phyloP scores from a whole-genome alignment of 2,113 vertebrate species.

The Pandion haliaetus region DNA sequence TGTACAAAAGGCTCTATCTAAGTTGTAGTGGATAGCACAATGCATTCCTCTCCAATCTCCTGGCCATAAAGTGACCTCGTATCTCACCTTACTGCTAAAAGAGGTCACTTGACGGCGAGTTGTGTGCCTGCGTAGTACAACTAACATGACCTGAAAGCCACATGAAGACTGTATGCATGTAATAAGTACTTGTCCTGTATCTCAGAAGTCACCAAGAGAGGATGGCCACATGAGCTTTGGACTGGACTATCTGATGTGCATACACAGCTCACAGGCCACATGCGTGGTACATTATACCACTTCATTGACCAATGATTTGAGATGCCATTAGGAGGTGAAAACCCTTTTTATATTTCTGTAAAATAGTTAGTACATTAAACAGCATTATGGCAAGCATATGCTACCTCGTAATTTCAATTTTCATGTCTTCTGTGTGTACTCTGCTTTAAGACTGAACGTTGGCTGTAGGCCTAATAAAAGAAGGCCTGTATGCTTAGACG shows the following conservation, averaged over 20 bases:
- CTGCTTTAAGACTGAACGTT: background rate
- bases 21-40: background rate
- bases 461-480: background rate
- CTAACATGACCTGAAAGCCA: background rate
- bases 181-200: background rate
- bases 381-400: background rate
- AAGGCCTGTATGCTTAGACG: background rate
- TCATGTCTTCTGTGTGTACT: background rate
- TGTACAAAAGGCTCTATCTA: background rate
- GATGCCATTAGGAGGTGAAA: background rate
- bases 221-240: background rate
- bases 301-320: background rate
- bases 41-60: background rate
- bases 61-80: fast-evolving
- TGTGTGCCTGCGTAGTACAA: background rate
- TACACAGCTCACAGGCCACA: background rate
- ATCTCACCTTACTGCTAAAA: background rate
- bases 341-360: background rate
- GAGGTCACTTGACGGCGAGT: background rate
- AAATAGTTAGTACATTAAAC: background rate
- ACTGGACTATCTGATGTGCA: background rate
- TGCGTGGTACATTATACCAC: background rate
- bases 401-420: background rate
- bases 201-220: background rate
- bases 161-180: background rate